A percentile compares a stretch with the other conserved stretches of the same genome.
Evolutionary conservation across 2,888 invertebrate genomes (phyloP).

Genomic region (Polylopha cassiicola): DNA sequence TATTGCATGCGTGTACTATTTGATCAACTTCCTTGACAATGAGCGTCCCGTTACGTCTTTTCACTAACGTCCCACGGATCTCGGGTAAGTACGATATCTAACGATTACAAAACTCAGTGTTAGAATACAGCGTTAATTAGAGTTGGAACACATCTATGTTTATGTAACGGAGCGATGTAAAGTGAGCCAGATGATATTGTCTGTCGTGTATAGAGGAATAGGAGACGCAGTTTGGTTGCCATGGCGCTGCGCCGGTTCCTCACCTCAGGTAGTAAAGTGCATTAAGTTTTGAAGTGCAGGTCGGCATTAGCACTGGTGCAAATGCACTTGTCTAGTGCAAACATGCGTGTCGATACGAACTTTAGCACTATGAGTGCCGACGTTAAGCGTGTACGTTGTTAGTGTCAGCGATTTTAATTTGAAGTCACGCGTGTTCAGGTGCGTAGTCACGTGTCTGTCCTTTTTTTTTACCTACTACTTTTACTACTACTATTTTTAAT

Average conservation of each 20-base stretch:
- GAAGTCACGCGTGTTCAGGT: too few species aligned
- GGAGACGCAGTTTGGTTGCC: slow-evolving; percentile 40
- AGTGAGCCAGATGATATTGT: slow-evolving; percentile 8
- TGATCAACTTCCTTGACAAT: slow-evolving; percentile 29
- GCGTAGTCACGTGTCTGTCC: too few species aligned
- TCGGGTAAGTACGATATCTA: slow-evolving; percentile 33
- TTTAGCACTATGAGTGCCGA: too few species aligned
- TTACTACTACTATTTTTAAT: too few species aligned
- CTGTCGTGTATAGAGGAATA: slow-evolving; percentile 30
- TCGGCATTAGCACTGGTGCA: too few species aligned
- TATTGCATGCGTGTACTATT: slow-evolving; percentile 1
- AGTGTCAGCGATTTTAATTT: too few species aligned
- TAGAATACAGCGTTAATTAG: slow-evolving; percentile 9
- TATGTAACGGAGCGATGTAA: slow-evolving; percentile 13
- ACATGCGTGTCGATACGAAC: too few species aligned
- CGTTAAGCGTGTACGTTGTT: too few species aligned
- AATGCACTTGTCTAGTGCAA: too few species aligned
- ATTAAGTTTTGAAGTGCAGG: not conserved
- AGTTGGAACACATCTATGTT: not conserved
- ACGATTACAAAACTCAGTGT: slow-evolving; percentile 7
- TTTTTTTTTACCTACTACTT: too few species aligned
- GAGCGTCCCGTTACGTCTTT: slow-evolving; percentile 31
- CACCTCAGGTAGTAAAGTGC: slow-evolving; percentile 26
- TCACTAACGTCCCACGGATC: slow-evolving; percentile 33
- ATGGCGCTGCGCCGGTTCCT: slow-evolving; percentile 40